phyloP scores from a whole-genome alignment of 1,140 invertebrate genomes.

The Diabrotica virgifera region DNA sequence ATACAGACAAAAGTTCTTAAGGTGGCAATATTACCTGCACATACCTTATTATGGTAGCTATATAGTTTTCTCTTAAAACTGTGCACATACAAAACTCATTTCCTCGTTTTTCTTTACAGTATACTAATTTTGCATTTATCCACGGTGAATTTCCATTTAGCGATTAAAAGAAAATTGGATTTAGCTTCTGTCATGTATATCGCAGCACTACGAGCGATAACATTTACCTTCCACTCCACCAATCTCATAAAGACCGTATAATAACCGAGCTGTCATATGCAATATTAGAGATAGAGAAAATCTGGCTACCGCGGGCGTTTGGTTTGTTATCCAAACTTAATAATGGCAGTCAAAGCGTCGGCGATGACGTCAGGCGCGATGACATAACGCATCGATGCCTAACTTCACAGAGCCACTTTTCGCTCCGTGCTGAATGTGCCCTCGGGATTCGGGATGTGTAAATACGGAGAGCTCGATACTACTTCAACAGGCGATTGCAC shows the following conservation, averaged over 20 bases:
- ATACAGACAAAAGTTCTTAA: too few species aligned
- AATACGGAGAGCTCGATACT: background rate
- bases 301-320: constrained; percentile 36
- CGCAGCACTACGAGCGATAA: background rate
- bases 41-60: too few species aligned
- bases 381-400: constrained; percentile 11
- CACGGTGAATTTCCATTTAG: too few species aligned
- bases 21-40: too few species aligned
- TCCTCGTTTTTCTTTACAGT: too few species aligned
- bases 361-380: constrained; percentile 12
- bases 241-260: constrained; percentile 21
- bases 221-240: constrained; percentile 18
- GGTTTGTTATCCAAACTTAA: constrained; percentile 47
- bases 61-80: too few species aligned
- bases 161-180: background rate
- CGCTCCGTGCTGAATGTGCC: background rate
- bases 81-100: too few species aligned
- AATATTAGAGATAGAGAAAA: constrained; percentile 32
- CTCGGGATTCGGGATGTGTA: constrained; percentile 4
- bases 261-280: constrained; percentile 38
- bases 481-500: background rate
- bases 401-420: constrained; percentile 1
- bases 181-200: background rate
- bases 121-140: too few species aligned
- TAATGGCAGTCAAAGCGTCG: constrained; percentile 43